Evolutionary conservation across 2,113 vertebrate genomes (phyloP).

Genomic region (Telmatochromis brichardi): DNA sequence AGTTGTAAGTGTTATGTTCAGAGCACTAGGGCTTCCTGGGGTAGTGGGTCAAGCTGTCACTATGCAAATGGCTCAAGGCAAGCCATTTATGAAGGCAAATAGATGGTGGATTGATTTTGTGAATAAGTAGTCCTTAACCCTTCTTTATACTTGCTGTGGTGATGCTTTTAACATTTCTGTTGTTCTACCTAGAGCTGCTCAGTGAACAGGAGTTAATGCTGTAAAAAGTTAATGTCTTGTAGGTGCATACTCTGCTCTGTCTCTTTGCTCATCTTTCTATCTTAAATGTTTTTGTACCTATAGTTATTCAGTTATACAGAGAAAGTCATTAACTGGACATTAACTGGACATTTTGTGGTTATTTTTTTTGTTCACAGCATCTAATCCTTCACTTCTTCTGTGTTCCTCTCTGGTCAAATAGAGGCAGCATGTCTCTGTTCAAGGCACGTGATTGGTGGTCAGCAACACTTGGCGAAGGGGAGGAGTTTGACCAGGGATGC

Average conservation of each 20-base stretch:
- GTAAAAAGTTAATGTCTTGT: not conserved
- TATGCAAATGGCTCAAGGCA: not conserved
- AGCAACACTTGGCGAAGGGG: slow-evolving; percentile 80
- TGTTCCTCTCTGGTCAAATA: slow-evolving; percentile 38
- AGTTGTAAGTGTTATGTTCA: not conserved
- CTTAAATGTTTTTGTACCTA: not conserved
- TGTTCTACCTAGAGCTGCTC: not conserved
- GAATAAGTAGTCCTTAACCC: not conserved
- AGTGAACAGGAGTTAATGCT: not conserved
- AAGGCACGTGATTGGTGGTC: slow-evolving; percentile 99
- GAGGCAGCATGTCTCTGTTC: slow-evolving; percentile 89
- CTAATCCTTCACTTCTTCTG: not conserved
- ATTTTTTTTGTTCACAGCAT: not conserved
- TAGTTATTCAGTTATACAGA: not conserved
- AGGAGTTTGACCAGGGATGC: slow-evolving; percentile 96
- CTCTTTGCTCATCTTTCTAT: not conserved
- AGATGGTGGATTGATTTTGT: not conserved
- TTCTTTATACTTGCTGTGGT: not conserved
- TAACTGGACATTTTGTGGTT: not conserved
- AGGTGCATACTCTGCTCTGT: not conserved
- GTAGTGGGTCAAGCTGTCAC: not conserved
- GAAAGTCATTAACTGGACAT: not conserved
- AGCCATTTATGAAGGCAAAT: not conserved
- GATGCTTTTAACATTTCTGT: not conserved
- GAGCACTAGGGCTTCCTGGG: not conserved